A percentile compares a stretch with the other conserved stretches of the same genome.
Conservation (phyloP, 2,797 vertebrate genomes). For the Enteromius viviparus region DNA sequence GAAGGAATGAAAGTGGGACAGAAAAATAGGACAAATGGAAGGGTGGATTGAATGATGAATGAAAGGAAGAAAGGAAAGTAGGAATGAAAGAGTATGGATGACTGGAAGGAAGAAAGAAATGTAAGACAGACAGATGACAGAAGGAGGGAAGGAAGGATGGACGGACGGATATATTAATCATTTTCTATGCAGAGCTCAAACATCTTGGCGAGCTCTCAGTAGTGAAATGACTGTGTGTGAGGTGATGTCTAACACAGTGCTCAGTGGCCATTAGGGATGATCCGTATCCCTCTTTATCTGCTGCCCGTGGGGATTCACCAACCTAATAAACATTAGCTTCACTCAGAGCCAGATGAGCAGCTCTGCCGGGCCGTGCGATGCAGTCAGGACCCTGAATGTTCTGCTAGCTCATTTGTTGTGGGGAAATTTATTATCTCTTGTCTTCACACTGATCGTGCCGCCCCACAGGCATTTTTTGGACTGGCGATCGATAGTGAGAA, state of each 20-base stretch:
- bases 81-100: not conserved
- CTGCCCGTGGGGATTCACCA: slow-evolving; percentile 18
- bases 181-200: not conserved
- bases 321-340: slow-evolving; percentile 48
- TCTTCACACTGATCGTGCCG: slow-evolving; percentile 46
- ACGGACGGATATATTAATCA: not conserved
- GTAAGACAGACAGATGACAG: not conserved
- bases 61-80: not conserved
- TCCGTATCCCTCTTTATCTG: slow-evolving; percentile 28
- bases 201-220: not conserved
- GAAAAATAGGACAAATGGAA: not conserved
- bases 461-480: slow-evolving; percentile 50
- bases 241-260: slow-evolving; percentile 4
- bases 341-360: slow-evolving; percentile 7
- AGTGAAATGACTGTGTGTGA: slow-evolving; percentile 23
- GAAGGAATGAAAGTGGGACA: too few species aligned
- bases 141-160: not conserved
- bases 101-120: not conserved
- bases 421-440: slow-evolving; percentile 52
- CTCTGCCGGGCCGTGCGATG: not conserved
- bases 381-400: slow-evolving; percentile 14
- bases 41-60: too few species aligned
- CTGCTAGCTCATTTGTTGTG: slow-evolving; percentile 49
- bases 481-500: slow-evolving; percentile 52
- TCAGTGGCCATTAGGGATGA: slow-evolving; percentile 26